Evolutionary conservation across 2,888 invertebrate species (phyloP), one percentile per base, ranked within the genome.

Genomic region (Lottia scabra): DNA sequence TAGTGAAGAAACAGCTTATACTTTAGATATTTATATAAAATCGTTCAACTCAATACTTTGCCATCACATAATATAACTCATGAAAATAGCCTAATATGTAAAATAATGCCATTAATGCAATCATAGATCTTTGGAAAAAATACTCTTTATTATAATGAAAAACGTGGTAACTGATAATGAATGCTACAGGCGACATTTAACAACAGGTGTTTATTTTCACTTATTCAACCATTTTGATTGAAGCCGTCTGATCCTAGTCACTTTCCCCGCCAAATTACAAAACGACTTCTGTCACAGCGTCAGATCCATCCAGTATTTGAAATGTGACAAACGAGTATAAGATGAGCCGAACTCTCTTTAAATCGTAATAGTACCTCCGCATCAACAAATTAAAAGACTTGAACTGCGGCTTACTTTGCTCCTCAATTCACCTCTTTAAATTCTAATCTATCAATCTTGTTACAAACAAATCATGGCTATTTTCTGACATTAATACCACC

Each of bases 121-220:
- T n/a, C n/a, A n/a, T n/a, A n/a, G n/a, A n/a, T n/a, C n/a, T n/a
- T n/a, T n/a, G n/a, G n/a, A 38, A 8, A 38, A 8, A 10, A 2
- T 38, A 8, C 8, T 38, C 5, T 6, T 5, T 38, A 38, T 6
- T 38, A 5, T 8, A 38, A 38, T 38, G 10, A 6, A 30, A 30
- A 30, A 30, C 30, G 5, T 30, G 1, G 38, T 38, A 38, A 8
- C 38, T 38, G 38, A 38, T 38, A 38, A 38, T 38, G 38, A 38
- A 38, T 38, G 38, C 5, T 8, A 38, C 38, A 38, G 38, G 38
- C 38, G 38, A 38, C 56, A 23, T 56, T 56, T 56, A 19, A 23
- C 56, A 56, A 56, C 56, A 56, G 56, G 56, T 56, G 56, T 56
- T 56, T 56, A 56, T 56, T 56, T 23, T 56, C 56, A 56, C 23